phyloP scores from a whole-genome alignment of 1,140 invertebrate species.

The Achroia grisella region DNA sequence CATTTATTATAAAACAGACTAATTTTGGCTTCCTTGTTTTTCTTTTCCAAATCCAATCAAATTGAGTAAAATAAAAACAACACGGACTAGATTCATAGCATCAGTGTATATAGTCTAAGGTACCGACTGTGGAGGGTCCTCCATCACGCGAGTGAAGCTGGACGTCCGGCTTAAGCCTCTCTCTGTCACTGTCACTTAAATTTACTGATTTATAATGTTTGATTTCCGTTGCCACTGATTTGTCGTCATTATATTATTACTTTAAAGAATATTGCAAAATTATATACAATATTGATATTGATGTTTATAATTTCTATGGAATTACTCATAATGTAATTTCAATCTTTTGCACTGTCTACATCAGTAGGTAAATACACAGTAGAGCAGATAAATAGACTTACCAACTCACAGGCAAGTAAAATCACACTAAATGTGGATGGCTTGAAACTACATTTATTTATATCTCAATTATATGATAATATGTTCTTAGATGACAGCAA shows the following conservation, averaged over 20 bases:
- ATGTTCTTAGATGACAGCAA: no score
- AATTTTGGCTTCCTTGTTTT: no score
- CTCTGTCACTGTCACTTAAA: constrained; percentile 35
- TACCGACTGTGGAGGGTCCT: constrained; percentile 16
- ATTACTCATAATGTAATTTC: not conserved
- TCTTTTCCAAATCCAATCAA: no score
- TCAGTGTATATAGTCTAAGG: no score
- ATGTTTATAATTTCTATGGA: constrained; percentile 4
- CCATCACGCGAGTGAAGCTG: constrained; percentile 11
- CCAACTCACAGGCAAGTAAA: not conserved
- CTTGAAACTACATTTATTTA: no score
- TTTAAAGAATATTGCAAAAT: not conserved
- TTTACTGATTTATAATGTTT: constrained; percentile 26
- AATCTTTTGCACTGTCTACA: not conserved
- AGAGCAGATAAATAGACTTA: constrained; percentile 6
- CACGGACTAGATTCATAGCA: no score
- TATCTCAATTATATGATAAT: no score
- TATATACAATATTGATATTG: not conserved
- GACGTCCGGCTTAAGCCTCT: constrained; percentile 16
- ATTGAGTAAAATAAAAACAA: no score
- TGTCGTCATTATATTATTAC: constrained; percentile 10
- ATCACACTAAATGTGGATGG: no score
- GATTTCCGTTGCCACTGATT: constrained; percentile 22
- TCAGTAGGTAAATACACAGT: no score
- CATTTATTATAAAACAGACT: no score